Percentiles rank a stretch among this genome's conserved stretches.
phyloP scores from a whole-genome alignment of 1,140 invertebrate species.

The Geopemphigus sp. region DNA sequence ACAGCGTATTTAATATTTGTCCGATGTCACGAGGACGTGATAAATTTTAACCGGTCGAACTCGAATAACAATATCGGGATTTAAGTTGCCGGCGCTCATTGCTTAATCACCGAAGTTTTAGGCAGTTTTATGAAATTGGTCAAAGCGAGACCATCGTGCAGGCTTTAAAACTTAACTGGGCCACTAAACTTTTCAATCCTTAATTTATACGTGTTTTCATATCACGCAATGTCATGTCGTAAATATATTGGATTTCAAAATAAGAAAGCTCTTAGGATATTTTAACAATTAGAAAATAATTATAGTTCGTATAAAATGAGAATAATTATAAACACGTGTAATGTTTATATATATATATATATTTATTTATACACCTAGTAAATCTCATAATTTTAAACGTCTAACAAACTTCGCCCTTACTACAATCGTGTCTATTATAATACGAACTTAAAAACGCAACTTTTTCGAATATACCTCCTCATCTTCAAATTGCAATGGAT shows the following conservation, averaged over 20 bases:
- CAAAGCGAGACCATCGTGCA: not conserved
- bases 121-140: constrained; percentile 19
- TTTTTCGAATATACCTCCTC: too few relatives aligned
- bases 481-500: too few relatives aligned
- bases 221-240: not conserved
- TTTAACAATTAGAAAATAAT: too few relatives aligned
- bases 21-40: not conserved
- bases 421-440: too few relatives aligned
- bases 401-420: too few relatives aligned
- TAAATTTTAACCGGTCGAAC: constrained; percentile 21
- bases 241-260: not conserved
- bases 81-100: constrained; percentile 14
- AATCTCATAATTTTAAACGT: too few relatives aligned
- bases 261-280: too few relatives aligned
- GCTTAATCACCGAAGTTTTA: not conserved
- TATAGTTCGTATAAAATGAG: too few relatives aligned
- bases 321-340: too few relatives aligned
- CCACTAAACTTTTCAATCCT: constrained; percentile 8
- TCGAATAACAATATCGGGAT: constrained; percentile 26
- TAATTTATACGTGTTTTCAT: constrained; percentile 21
- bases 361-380: too few relatives aligned
- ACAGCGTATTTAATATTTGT: constrained; percentile 10
- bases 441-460: too few relatives aligned
- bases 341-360: too few relatives aligned
- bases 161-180: constrained; percentile 35